These are phyloP conservation scores for Uria lomvia DNA, from an alignment of 2,113 vertebrate genomes.

Conservation along the genomic window DNA sequence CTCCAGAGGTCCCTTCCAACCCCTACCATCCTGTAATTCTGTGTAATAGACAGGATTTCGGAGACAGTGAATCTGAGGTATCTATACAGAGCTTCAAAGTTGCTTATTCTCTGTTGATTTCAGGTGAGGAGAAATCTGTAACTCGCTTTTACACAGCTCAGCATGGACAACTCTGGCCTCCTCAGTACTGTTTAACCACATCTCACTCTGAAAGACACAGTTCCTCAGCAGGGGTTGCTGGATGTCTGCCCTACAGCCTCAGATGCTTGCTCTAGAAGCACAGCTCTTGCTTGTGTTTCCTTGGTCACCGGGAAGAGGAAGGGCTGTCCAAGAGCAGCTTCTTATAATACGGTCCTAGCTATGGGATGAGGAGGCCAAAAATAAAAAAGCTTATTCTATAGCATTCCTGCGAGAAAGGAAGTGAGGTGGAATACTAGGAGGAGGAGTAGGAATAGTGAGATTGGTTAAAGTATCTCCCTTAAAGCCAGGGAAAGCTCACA, in stretches of 20 bases:
- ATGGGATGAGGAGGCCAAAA: background rate
- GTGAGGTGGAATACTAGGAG: background rate
- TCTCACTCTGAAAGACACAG: background rate
- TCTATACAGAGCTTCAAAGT: background rate
- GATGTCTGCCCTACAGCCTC: background rate
- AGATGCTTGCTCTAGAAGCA: background rate
- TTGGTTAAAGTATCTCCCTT: background rate
- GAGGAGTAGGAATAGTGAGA: background rate
- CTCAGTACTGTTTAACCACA: background rate
- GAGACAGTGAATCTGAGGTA: background rate
- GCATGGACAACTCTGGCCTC: background rate
- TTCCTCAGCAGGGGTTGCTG: background rate
- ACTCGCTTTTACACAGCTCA: background rate
- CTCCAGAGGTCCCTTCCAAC: too few relatives aligned
- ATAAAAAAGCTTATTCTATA: background rate
- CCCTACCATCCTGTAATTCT: too few relatives aligned
- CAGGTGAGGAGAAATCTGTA: background rate
- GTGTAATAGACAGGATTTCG: background rate
- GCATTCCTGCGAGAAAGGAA: background rate
- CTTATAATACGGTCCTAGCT: background rate
- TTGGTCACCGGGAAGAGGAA: background rate
- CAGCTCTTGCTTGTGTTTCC: background rate
- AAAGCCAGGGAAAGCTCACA: background rate
- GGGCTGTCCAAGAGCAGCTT: background rate
- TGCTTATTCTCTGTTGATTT: background rate